phyloP scores from a whole-genome alignment of 2,888 invertebrate species.

The Orthosia cruda region DNA sequence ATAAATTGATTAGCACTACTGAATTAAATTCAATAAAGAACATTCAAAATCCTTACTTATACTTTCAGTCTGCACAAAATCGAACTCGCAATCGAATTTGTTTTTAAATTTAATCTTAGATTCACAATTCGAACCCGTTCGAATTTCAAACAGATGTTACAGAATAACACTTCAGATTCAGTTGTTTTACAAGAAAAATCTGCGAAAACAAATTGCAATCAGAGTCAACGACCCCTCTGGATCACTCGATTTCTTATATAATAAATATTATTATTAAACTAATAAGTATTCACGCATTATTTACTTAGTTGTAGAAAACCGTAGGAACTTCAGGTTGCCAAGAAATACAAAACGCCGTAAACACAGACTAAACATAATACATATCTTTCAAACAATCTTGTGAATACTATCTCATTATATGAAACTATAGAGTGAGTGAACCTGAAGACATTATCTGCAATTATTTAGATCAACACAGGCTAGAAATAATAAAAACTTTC shows the following conservation, averaged over 20 bases:
- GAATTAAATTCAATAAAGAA: too few relatives aligned
- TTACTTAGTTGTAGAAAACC: conserved; percentile 13
- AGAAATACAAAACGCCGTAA: conserved; percentile 34
- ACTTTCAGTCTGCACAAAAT: background rate
- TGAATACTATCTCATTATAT: conserved; percentile 42
- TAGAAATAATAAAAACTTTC: conserved; percentile 1
- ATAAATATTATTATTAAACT: conserved; percentile 31
- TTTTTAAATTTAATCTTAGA: background rate
- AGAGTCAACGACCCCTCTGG: conserved; percentile 1
- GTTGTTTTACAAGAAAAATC: background rate
- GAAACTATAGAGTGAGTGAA: conserved; percentile 26
- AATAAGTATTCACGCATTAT: background rate
- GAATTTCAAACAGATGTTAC: conserved; percentile 1
- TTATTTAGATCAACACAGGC: conserved; percentile 20
- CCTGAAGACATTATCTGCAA: background rate
- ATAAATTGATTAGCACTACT: too few relatives aligned
- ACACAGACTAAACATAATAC: conserved; percentile 38
- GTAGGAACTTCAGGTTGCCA: conserved; percentile 18
- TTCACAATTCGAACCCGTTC: background rate
- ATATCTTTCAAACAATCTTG: conserved; percentile 34
- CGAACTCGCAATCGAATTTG: background rate
- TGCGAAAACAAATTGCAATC: background rate
- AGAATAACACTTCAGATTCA: background rate
- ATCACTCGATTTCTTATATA: background rate
- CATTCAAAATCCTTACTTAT: too few relatives aligned